Evolutionary conservation across 2,797 vertebrate species (phyloP).

Genomic region (Lutra lutra): DNA sequence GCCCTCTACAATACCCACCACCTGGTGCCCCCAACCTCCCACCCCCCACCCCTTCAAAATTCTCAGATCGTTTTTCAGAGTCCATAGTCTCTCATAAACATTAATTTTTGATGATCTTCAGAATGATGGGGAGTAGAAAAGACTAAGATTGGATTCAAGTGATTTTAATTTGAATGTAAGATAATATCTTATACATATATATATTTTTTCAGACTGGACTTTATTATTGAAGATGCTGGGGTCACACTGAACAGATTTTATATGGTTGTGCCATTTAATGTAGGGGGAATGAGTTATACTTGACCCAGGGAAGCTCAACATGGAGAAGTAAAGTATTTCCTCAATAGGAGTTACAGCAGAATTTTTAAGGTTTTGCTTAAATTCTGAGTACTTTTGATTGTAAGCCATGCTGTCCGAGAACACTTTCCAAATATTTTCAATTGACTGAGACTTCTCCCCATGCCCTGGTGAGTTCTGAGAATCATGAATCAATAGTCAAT

Average conservation of each 20-base stretch:
- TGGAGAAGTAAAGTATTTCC: not conserved
- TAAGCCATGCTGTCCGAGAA: not conserved
- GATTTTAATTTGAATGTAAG: not conserved
- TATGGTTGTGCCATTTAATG: not conserved
- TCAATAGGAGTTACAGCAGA: not conserved
- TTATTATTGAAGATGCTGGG: not conserved
- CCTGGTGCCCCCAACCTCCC: too few species aligned
- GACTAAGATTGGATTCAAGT: not conserved
- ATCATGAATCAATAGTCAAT: constrained; percentile 60
- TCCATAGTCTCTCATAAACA: too few species aligned
- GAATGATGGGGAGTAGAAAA: not conserved
- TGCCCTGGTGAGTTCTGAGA: not conserved
- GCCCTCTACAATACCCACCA: too few species aligned
- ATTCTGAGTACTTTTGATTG: not conserved
- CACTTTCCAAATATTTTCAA: not conserved
- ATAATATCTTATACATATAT: not conserved
- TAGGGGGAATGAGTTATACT: not conserved
- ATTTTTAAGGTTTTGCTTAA: not conserved
- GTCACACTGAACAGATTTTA: not conserved
- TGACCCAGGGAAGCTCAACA: not conserved
- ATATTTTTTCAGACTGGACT: not conserved
- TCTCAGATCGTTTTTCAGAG: too few species aligned
- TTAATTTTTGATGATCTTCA: not conserved
- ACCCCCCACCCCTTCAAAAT: too few species aligned
- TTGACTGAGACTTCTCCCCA: not conserved